Evolutionary conservation across 2,113 vertebrate species (phyloP).

Genomic region (Barbus barbus): DNA sequence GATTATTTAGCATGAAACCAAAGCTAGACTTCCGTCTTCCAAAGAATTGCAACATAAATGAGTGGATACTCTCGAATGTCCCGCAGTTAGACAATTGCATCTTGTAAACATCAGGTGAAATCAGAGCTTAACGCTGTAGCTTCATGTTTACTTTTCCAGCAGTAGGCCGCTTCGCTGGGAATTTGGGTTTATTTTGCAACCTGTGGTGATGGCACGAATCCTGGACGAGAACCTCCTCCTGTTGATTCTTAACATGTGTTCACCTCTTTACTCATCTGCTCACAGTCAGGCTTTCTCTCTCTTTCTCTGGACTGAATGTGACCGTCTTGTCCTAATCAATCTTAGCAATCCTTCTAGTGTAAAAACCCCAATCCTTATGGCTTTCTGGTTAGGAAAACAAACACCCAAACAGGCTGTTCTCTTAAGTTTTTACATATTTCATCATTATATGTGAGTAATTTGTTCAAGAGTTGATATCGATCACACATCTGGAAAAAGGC

Average conservation of each 20-base stretch:
- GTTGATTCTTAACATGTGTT: constrained; percentile 80
- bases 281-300: constrained; percentile 27
- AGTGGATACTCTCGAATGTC: not conserved
- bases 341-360: not conserved
- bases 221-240: constrained; percentile 71
- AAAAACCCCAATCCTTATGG: not conserved
- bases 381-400: not conserved
- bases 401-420: not conserved
- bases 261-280: constrained; percentile 61
- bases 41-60: not conserved
- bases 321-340: not conserved
- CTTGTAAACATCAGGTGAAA: constrained; percentile 31
- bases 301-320: not conserved
- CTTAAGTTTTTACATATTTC: too few relatives aligned
- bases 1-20: not conserved
- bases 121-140: not conserved
- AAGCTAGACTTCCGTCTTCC: not conserved
- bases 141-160: constrained; percentile 74
- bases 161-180: constrained; percentile 70
- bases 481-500: constrained; percentile 20
- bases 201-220: constrained; percentile 78
- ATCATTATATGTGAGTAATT: too few relatives aligned
- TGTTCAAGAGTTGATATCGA: not conserved
- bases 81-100: not conserved
- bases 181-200: constrained; percentile 80